Evolutionary conservation across 2,888 invertebrate genomes (phyloP), one percentile per base, ranked within the genome.

Genomic region (Acronicta aceris): DNA sequence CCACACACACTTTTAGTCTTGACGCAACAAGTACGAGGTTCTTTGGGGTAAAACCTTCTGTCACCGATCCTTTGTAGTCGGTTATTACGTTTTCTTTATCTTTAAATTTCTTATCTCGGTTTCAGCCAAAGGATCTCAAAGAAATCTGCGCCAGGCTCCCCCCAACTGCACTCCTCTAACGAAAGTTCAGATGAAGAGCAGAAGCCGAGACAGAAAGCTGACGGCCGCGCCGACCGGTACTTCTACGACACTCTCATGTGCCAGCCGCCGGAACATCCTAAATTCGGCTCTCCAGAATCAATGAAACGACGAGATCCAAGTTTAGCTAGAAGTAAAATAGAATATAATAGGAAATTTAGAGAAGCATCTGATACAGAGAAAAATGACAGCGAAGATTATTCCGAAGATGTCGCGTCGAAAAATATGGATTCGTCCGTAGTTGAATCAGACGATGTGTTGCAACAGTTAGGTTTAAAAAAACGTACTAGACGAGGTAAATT

Each of bases 201-300:
- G 3, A 89, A 89, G 40, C 68, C 71, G 0, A 73, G 83, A 4
- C 72, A 77, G 2, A 91, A 89, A 62, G 59, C 81, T 1, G 91
- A 91, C 15, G 82, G 84, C 0, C 77, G 89, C 17, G 88, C 90
- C 0, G 91, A 93, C 64, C 83, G 88, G 50, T 93, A 85, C 66
- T 93, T 94, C 67, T 93, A 92, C 64, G 94, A 94, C 2, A 89
- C 92, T 0, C 84, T 94, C 0, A 89, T 92, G 89, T 94, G 93
- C 59, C 87, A 91, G 36, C 86, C 87, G 0, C 77, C 87, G 0
- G 85, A 87, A 0, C 82, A 80, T 7, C 47, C 71, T 0, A 86
- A 85, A 46, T 88, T 87, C 52, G 76, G 79, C 3, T 81, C 85
- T 0, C 83, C 88, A 0, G 87, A 89, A 17, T 47, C 79, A 0